Base-by-base conservation (phyloP, 1,140 invertebrate genomes). In the Frieseomelitta varia region DNA sequence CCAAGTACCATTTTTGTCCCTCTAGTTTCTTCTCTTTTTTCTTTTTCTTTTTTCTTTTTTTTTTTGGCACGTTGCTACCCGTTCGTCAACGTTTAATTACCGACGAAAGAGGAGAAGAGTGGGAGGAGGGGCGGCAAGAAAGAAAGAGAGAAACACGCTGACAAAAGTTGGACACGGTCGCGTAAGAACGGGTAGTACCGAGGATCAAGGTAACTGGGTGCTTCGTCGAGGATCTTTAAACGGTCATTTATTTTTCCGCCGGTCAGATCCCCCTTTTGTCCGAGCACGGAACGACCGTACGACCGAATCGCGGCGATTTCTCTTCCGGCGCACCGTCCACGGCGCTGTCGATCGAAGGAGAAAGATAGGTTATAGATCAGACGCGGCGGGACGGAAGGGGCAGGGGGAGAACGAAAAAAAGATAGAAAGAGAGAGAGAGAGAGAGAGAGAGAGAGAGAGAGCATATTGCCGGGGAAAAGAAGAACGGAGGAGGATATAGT, bases 51-150 rank as follows among this genome's bases (percentile, higher is more conserved):
- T 21, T 74, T 56, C 34, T 34, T 39, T 10, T 47, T 8, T 47
- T 8, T 47, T 47, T 8, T 0, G n/a, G n/a, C 8, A 6, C 17
- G 10, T 27, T 51, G 51, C 80, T 68, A 67, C 72, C 61, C 56
- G 72, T 76, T 68, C 27, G 51, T 73, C 81, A 77, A 77, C 73
- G 34, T 77, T 82, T 82, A 82, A 82, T 82, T 82, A 69, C 14
- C 0, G 21, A 4, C 19, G 19, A 81, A 53, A 56, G 61, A 47
- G 39, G 8, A 47, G 8, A 8, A 47, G 10, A 6, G 39, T 0
- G 8, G 39, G 39, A 10, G 39, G 39, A 8, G 6, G 39, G 39
- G 39, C 0, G 39, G 39, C n/a, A 47, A 8, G 39, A 47, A 47
- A 47, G 39, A 11, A 68, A n/a, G 34, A 10, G 12, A 47, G 30